Conservation (phyloP, 2,888 invertebrate genomes). For the Amphipyra berbera region DNA sequence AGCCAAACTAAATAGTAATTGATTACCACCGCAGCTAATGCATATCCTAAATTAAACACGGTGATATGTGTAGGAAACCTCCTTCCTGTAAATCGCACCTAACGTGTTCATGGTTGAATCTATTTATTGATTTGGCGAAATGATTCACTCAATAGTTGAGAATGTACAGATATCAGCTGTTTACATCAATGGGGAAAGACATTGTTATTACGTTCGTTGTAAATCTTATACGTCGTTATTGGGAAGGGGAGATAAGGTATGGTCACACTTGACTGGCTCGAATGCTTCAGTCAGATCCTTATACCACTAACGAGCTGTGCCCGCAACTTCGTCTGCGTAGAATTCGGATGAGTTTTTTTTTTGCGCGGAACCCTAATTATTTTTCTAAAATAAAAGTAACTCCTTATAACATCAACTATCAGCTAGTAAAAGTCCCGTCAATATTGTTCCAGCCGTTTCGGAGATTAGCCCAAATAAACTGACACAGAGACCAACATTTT, state of each 20-base stretch:
- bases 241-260: background rate
- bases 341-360: too few relatives aligned
- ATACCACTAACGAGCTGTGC: too few relatives aligned
- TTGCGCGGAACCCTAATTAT: too few relatives aligned
- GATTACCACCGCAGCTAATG: slow-evolving; percentile 6
- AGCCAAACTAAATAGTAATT: slow-evolving; percentile 9
- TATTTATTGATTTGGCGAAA: slow-evolving; percentile 32
- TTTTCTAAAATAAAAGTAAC: too few relatives aligned
- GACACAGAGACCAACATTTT: too few relatives aligned
- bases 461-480: too few relatives aligned
- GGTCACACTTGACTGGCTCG: background rate
- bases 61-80: background rate
- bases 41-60: slow-evolving; percentile 1
- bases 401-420: too few relatives aligned
- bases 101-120: slow-evolving; percentile 1
- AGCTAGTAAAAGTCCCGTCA: too few relatives aligned
- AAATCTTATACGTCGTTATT: slow-evolving; percentile 17
- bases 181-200: slow-evolving; percentile 17
- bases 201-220: slow-evolving; percentile 1
- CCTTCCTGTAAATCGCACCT: slow-evolving; percentile 23
- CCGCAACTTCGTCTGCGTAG: too few relatives aligned
- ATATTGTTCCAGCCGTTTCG: too few relatives aligned
- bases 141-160: slow-evolving; percentile 23
- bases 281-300: too few relatives aligned
- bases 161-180: slow-evolving; percentile 38